A percentile compares a stretch with the other conserved stretches of the same genome.
Evolutionary conservation across 2,797 vertebrate genomes (phyloP).

Genomic region (Hephaestus fuliginosus): DNA sequence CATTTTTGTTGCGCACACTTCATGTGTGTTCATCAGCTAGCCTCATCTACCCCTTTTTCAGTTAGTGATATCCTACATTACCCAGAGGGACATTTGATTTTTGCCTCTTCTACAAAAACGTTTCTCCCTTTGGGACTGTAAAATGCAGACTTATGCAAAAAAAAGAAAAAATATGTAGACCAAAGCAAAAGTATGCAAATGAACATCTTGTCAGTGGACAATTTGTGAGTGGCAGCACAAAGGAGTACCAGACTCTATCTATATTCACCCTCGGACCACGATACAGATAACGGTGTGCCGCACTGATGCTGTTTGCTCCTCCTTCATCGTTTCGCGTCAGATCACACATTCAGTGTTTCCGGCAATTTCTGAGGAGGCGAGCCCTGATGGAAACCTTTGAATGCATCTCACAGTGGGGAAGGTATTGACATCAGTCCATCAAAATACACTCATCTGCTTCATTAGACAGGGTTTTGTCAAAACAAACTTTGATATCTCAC

Average conservation of each 20-base stretch:
- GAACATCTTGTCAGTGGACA: slow-evolving; percentile 10
- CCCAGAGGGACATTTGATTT: slow-evolving; percentile 41
- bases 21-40: neutral
- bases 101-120: slow-evolving; percentile 32
- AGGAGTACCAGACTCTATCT: slow-evolving; percentile 22
- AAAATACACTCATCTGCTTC: slow-evolving; percentile 58
- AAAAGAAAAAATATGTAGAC: slow-evolving; percentile 13
- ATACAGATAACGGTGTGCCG: slow-evolving; percentile 15
- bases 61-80: slow-evolving; percentile 19
- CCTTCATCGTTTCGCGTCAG: slow-evolving; percentile 35
- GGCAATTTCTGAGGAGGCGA: slow-evolving; percentile 22
- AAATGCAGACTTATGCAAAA: slow-evolving; percentile 41
- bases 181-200: slow-evolving; percentile 57
- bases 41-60: slow-evolving; percentile 11
- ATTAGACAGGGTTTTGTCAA: slow-evolving; percentile 61
- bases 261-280: slow-evolving; percentile 22
- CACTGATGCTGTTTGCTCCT: slow-evolving; percentile 11
- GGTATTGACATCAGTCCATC: slow-evolving; percentile 63
- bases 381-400: slow-evolving; percentile 48
- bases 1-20: neutral
- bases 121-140: neutral
- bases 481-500: slow-evolving; percentile 66
- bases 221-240: slow-evolving; percentile 58
- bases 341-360: slow-evolving; percentile 38
- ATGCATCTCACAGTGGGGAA: slow-evolving; percentile 20